These are phyloP conservation scores for Dolichotis patagonum DNA, from an alignment of 2,113 vertebrate species.

Conservation along the genomic window DNA sequence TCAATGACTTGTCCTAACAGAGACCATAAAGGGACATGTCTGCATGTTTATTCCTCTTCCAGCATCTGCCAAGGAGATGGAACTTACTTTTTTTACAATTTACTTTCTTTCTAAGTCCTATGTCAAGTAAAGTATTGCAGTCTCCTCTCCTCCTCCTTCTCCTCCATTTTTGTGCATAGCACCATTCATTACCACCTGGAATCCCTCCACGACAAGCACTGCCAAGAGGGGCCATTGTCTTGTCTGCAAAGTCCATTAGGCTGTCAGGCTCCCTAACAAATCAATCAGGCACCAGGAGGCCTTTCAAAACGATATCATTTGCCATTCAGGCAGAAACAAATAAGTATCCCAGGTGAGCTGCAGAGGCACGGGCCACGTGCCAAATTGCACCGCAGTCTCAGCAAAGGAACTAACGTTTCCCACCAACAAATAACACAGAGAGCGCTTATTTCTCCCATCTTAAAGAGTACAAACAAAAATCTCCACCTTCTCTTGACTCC, in stretches of 20 bases:
- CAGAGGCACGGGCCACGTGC: not conserved
- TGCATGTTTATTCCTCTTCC: not conserved
- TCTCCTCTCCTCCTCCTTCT: not conserved
- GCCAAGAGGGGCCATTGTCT: conserved; percentile 74
- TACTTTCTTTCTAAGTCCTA: conserved; percentile 11
- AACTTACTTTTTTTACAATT: not conserved
- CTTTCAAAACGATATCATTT: conserved; percentile 79
- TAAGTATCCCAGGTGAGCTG: conserved; percentile 51
- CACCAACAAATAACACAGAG: not conserved
- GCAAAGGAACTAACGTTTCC: conserved; percentile 39
- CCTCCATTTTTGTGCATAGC: conserved; percentile 39
- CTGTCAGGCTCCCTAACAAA: conserved; percentile 80
- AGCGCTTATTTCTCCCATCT: not conserved
- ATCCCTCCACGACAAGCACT: conserved; percentile 77
- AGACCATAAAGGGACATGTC: not conserved
- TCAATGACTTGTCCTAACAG: not conserved
- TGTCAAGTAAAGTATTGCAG: not conserved
- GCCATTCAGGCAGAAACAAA: conserved; percentile 77
- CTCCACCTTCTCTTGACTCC: not conserved
- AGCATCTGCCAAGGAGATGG: conserved; percentile 28
- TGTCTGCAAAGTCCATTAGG: conserved; percentile 83
- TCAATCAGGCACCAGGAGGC: conserved; percentile 75
- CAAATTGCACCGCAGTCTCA: conserved; percentile 1
- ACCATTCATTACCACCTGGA: conserved; percentile 81
- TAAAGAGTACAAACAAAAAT: not conserved